Conservation (phyloP, 2,113 vertebrate species). For the Actenoides lindsayi region DNA sequence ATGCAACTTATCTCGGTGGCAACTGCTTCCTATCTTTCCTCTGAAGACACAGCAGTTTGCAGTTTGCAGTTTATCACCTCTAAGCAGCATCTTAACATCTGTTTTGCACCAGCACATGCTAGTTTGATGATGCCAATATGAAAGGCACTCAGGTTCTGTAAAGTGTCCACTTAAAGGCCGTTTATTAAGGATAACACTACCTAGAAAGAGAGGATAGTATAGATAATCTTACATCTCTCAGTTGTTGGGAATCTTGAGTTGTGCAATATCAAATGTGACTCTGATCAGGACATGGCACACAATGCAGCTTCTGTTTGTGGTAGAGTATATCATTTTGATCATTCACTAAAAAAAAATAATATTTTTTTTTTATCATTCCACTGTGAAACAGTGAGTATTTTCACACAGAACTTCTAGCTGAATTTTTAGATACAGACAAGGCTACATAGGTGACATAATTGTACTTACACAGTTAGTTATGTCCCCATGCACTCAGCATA, state of each 20-base stretch:
- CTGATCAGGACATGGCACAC: neutral
- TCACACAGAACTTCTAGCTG: neutral
- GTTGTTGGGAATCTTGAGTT: neutral
- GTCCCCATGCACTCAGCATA: no score
- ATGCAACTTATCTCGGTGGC: neutral
- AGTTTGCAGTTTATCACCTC: neutral
- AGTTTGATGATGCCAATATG: neutral
- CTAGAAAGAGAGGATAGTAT: neutral
- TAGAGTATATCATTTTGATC: neutral
- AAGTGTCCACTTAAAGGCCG: neutral
- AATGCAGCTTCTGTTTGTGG: neutral
- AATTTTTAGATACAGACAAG: neutral
- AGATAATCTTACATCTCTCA: neutral
- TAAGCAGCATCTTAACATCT: neutral
- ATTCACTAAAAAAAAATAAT: neutral
- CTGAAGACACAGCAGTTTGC: neutral
- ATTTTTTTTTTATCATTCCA: neutral
- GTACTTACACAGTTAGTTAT: no score
- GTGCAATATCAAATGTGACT: neutral
- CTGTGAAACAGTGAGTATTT: neutral
- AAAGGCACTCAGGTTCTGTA: neutral
- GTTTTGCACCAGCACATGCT: neutral
- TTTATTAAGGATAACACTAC: neutral
- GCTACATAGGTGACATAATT: rapidly evolving
- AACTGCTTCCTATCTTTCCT: neutral